These are phyloP conservation scores for Lates calcarifer DNA, from an alignment of 2,113 vertebrate genomes.

Conservation along the genomic window DNA sequence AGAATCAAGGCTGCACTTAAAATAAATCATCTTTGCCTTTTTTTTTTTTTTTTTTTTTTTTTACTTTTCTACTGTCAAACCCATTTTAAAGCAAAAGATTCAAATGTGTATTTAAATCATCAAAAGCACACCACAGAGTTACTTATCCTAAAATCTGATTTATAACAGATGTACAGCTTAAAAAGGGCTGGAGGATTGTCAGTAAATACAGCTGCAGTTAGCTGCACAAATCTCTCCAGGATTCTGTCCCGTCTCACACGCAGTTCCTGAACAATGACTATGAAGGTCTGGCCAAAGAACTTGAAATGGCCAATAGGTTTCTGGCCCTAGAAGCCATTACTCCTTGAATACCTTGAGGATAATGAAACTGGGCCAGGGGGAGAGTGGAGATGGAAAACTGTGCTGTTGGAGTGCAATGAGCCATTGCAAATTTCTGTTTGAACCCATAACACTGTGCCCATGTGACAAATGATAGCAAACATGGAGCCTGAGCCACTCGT, in stretches of 20 bases:
- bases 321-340: slow-evolving; percentile 73
- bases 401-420: slow-evolving; percentile 79
- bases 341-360: slow-evolving; percentile 78
- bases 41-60: background rate
- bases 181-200: background rate
- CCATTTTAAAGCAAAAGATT: slow-evolving; percentile 14
- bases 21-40: slow-evolving; percentile 23
- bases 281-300: slow-evolving; percentile 56
- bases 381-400: slow-evolving; percentile 71
- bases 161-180: slow-evolving; percentile 29
- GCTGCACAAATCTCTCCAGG: slow-evolving; percentile 1
- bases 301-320: slow-evolving; percentile 74
- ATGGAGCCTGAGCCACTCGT: slow-evolving; percentile 57
- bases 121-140: background rate
- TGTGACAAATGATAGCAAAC: slow-evolving; percentile 82
- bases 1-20: slow-evolving; percentile 29
- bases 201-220: slow-evolving; percentile 11
- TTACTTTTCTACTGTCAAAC: slow-evolving; percentile 13
- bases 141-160: slow-evolving; percentile 31
- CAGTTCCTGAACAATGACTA: slow-evolving; percentile 62
- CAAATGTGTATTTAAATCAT: slow-evolving; percentile 28
- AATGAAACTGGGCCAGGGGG: slow-evolving; percentile 73
- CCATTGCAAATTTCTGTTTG: slow-evolving; percentile 79
- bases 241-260: slow-evolving; percentile 1
- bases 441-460: slow-evolving; percentile 80